Conservation (phyloP, 2,888 invertebrate species). For the Mellilla xanthometata region DNA sequence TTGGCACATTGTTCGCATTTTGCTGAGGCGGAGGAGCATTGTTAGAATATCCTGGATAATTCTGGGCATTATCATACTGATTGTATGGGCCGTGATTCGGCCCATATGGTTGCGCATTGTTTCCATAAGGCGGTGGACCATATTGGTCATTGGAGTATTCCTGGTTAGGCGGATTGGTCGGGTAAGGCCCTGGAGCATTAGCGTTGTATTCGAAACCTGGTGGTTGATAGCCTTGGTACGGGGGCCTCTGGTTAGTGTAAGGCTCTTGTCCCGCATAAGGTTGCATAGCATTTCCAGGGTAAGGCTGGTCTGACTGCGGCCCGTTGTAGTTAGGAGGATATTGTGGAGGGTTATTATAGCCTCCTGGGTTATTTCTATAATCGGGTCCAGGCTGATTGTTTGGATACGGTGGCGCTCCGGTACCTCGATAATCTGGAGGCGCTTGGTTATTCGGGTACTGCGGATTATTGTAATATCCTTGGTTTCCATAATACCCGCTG, state of each 20-base stretch:
- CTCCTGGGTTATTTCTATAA: slow-evolving; percentile 13
- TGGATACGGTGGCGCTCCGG: slow-evolving; percentile 33
- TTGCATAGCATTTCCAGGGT: slow-evolving; percentile 54
- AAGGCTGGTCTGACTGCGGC: slow-evolving; percentile 51
- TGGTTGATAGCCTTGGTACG: slow-evolving; percentile 52
- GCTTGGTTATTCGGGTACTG: slow-evolving; percentile 64
- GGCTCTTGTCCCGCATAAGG: slow-evolving; percentile 60
- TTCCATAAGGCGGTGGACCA: slow-evolving; percentile 47
- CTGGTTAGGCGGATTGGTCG: slow-evolving; percentile 50
- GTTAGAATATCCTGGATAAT: slow-evolving; percentile 58
- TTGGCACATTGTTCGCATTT: slow-evolving; percentile 30
- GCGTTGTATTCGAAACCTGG: slow-evolving; percentile 60
- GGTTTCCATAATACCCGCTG: slow-evolving; percentile 65
- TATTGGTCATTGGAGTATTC: slow-evolving; percentile 58
- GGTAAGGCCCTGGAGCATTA: slow-evolving; percentile 45
- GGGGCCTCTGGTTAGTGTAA: slow-evolving; percentile 59
- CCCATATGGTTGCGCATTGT: slow-evolving; percentile 49
- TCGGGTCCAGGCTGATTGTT: slow-evolving; percentile 15
- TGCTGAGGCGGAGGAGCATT: slow-evolving; percentile 50
- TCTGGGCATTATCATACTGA: slow-evolving; percentile 56
- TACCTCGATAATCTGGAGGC: slow-evolving; percentile 56
- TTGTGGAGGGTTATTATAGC: slow-evolving; percentile 38
- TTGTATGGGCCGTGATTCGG: slow-evolving; percentile 55
- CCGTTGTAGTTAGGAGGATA: slow-evolving; percentile 62
- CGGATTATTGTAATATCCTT: slow-evolving; percentile 68